These are phyloP conservation scores for Phenganax stokvisi DNA, from an alignment of 92 coral and sea anemone species.

Conservation along the genomic window DNA sequence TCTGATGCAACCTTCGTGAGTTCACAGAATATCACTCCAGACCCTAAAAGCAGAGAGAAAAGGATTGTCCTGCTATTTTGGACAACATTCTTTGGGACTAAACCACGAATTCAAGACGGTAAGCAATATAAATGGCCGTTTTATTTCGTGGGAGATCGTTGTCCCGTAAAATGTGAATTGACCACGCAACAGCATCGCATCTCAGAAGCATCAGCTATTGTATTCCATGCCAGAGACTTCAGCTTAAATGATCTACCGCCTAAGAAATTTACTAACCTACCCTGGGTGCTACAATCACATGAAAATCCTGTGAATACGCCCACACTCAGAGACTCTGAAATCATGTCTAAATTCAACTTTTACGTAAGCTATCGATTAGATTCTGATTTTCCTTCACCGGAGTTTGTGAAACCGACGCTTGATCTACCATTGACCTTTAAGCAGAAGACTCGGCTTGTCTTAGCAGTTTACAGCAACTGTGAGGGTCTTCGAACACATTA, in stretches of 20 bases:
- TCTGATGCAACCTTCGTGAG: background rate
- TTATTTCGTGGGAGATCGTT: conserved; percentile 79
- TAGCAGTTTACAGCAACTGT: conserved; percentile 85
- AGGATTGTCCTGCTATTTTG: conserved; percentile 22
- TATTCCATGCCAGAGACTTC: conserved; percentile 88
- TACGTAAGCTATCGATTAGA: conserved; percentile 81
- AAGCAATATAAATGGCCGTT: conserved; percentile 65
- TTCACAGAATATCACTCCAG: background rate
- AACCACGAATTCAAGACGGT: conserved; percentile 26
- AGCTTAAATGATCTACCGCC: conserved; percentile 76
- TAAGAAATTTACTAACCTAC: conserved; percentile 51
- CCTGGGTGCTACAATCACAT: conserved; percentile 93
- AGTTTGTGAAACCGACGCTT: conserved; percentile 74
- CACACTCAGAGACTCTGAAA: conserved; percentile 51
- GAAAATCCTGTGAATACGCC: conserved; percentile 97
- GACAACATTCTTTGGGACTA: conserved; percentile 28
- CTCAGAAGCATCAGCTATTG: conserved; percentile 79
- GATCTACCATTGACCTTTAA: conserved; percentile 66
- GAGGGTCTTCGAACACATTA: conserved; percentile 91
- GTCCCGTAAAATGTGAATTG: conserved; percentile 89
- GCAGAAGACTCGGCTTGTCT: conserved; percentile 56
- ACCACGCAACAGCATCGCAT: conserved; percentile 71
- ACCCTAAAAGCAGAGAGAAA: background rate
- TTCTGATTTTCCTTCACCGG: conserved; percentile 95
- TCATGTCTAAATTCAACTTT: conserved; percentile 83